A percentile compares a stretch with the other conserved stretches of the same genome.
These are phyloP conservation scores for Dasyurus viverrinus DNA, from an alignment of 2,113 vertebrate genomes.

Conservation along the genomic window DNA sequence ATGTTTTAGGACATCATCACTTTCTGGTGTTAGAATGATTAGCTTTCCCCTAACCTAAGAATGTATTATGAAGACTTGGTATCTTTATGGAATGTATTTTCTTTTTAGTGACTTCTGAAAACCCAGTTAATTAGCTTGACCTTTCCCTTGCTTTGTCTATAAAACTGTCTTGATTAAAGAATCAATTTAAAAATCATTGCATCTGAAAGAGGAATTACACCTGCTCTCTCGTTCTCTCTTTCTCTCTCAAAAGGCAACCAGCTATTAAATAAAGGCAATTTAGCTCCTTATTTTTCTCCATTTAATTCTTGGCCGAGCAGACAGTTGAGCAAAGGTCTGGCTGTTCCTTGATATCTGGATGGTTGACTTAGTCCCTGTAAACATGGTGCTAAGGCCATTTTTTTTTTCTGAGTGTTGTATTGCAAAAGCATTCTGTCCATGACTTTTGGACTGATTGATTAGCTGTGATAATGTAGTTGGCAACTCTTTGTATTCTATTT, in stretches of 20 bases:
- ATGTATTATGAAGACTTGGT: neutral
- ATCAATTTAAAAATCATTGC: constrained; percentile 25
- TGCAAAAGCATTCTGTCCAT: neutral
- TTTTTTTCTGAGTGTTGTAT: neutral
- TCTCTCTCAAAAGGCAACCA: neutral
- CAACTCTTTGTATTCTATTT: constrained; percentile 12
- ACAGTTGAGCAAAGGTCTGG: neutral
- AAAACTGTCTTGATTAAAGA: neutral
- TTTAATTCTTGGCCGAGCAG: neutral
- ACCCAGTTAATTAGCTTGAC: neutral
- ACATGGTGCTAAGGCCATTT: neutral
- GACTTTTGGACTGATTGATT: neutral
- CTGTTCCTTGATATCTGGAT: neutral
- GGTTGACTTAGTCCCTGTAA: neutral
- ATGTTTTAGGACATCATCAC: neutral
- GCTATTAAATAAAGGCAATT: neutral
- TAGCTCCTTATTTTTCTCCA: neutral
- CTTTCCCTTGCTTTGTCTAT: neutral
- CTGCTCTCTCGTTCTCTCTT: neutral
- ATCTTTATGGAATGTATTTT: constrained; percentile 10
- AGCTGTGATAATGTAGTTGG: neutral
- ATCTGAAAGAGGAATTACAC: neutral
- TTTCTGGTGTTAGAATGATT: neutral
- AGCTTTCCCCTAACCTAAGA: neutral
- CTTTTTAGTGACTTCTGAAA: neutral